Evolutionary conservation across 2,888 invertebrate genomes (phyloP).

Genomic region (Drosophila recens): DNA sequence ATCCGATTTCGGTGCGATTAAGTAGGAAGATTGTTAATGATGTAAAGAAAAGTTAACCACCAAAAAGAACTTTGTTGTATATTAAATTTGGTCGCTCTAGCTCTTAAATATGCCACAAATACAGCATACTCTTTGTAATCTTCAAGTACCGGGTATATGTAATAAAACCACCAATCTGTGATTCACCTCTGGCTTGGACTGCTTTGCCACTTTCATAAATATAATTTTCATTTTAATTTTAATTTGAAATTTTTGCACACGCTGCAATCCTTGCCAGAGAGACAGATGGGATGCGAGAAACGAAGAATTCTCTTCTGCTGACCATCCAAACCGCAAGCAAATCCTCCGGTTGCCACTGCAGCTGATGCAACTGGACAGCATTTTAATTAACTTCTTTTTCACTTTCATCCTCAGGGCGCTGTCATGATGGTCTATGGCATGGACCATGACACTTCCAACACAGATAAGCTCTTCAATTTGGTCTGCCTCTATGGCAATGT

Average conservation of each 20-base stretch:
- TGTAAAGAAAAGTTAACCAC: background rate
- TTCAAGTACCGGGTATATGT: background rate
- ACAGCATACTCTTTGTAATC: no score
- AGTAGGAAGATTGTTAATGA: background rate
- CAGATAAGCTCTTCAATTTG: constrained; percentile 98
- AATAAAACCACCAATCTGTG: background rate
- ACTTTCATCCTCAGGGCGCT: constrained; percentile 89
- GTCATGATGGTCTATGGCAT: constrained; percentile 99
- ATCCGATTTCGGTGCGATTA: background rate
- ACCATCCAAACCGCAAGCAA: constrained; percentile 22
- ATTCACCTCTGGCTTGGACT: constrained; percentile 20
- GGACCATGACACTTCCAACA: constrained; percentile 96
- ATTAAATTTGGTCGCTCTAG: no score
- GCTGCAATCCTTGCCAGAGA: constrained; percentile 29
- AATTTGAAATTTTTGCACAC: constrained; percentile 54
- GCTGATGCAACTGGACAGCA: constrained; percentile 44
- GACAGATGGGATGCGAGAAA: background rate
- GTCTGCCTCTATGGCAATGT: constrained; percentile 99
- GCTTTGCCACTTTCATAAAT: constrained; percentile 39
- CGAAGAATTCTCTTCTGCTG: background rate
- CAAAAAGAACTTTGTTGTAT: no score
- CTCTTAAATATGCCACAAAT: background rate
- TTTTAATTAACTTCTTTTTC: constrained; percentile 65
- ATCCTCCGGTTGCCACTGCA: constrained; percentile 26
- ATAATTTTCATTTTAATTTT: constrained; percentile 57